Percentiles rank a stretch among this genome's conserved stretches.
Conservation (phyloP, 1,140 invertebrate genomes). For the Leptonema lineaticorne region DNA sequence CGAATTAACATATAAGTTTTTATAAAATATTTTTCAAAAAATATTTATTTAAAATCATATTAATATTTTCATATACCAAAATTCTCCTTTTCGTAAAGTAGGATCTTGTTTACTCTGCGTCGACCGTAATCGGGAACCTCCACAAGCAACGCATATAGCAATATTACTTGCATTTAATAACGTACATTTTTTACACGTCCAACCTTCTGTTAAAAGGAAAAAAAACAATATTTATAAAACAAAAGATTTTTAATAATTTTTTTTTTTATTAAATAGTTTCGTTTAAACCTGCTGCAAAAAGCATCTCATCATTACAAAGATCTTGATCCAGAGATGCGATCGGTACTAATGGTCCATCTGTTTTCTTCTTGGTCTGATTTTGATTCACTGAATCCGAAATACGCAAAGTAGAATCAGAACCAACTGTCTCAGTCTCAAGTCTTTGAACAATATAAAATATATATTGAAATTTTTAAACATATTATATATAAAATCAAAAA, state of each 20-base stretch:
- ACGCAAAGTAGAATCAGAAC: conserved; percentile 27
- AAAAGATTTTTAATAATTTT: background rate
- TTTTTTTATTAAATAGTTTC: background rate
- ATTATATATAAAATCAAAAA: background rate
- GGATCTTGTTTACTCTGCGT: conserved; percentile 65
- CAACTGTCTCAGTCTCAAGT: conserved; percentile 41
- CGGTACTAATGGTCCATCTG: conserved; percentile 44
- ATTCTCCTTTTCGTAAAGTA: conserved; percentile 71
- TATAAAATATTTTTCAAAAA: too few relatives aligned
- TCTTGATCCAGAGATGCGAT: conserved; percentile 55
- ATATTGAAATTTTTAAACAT: background rate
- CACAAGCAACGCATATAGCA: conserved; percentile 78
- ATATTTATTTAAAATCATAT: background rate
- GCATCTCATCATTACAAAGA: conserved; percentile 52
- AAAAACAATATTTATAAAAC: background rate
- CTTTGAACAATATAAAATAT: conserved; percentile 23
- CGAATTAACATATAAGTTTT: too few relatives aligned
- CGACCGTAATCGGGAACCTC: conserved; percentile 74
- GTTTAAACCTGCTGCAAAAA: conserved; percentile 52
- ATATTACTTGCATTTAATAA: conserved; percentile 71
- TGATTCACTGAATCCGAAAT: conserved; percentile 21
- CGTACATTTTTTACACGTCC: conserved; percentile 88
- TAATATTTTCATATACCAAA: conserved; percentile 57
- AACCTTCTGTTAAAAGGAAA: conserved; percentile 50
- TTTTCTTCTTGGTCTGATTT: conserved; percentile 1